Evolutionary conservation across 92 coral and sea anemone genomes (phyloP), one percentile per base, ranked within the genome.

Genomic region (Umimayanthus chanpuru): DNA sequence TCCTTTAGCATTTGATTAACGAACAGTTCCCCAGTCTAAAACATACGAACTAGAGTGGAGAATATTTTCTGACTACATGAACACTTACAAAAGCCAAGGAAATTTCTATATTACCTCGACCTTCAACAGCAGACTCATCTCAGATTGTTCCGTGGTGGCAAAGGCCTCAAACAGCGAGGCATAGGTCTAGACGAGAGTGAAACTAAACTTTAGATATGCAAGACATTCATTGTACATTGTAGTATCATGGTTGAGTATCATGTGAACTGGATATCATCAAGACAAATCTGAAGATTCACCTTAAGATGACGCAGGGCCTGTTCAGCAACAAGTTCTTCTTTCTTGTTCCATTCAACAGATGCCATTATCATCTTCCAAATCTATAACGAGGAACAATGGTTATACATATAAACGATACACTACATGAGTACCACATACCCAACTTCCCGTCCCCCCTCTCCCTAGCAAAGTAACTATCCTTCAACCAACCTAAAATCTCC

Each of bases 301-400:
- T 95, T 97, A 75, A 97, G 92, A 88, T 97, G 97, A 7, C 94
- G 96, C 41, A 97, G 91, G 77, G 99, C 99, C 88, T 97, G 99
- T 2, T 97, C 99, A 6, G 95, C 95, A 12, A 97, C 93, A 61
- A 97, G 94, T 32, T 97, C 99, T 79, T 97, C 99, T 82, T 97
- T 97, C 89, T 97, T 97, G 98, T 95, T 95, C 99, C 99, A 97
- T 86, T 97, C 99, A 20, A 95, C 98, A 18, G 93, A 92, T 77
- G 81, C 85, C 99, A 97, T 97, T 81, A 97, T 70, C 65, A 94
- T 91, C 85, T 94, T 97, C 99, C 99, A 97, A 50, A 96, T 94
- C 99, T 97, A 53, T 64, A 50, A 26, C 18, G n/a, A 4, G 38
- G 20, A 76, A 53, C 74, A 28, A 0, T 43, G 18, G 29, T 80